Percentiles rank a stretch among this genome's conserved stretches.
These are phyloP conservation scores for Phoxinus dragarum DNA, from an alignment of 2,797 vertebrate genomes.

Conservation along the genomic window DNA sequence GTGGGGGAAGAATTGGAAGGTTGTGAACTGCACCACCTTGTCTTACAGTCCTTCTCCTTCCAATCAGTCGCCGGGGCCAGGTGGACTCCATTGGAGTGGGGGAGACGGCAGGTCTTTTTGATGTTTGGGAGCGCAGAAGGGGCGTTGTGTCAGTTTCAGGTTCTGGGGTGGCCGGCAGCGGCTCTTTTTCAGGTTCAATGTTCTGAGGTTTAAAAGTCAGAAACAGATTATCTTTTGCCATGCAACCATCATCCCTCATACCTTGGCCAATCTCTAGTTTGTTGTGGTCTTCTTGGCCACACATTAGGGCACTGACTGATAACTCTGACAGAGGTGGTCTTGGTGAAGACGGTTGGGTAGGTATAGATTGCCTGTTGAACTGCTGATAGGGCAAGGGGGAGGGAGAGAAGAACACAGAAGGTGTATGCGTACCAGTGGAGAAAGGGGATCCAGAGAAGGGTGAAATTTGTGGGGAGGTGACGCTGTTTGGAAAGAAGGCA, in stretches of 20 bases:
- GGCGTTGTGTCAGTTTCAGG: slow-evolving; percentile 78
- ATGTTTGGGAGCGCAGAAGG: slow-evolving; percentile 72
- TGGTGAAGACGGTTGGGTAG: slow-evolving; percentile 74
- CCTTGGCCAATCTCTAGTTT: slow-evolving; percentile 30
- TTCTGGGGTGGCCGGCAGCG: slow-evolving; percentile 65
- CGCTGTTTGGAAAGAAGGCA: slow-evolving; percentile 68
- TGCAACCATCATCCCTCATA: slow-evolving; percentile 2
- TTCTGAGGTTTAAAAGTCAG: slow-evolving; percentile 61
- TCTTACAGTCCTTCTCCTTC: slow-evolving; percentile 80
- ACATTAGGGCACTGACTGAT: slow-evolving; percentile 61
- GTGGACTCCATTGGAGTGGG: slow-evolving; percentile 78
- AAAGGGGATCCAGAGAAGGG: slow-evolving; percentile 79
- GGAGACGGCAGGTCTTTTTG: slow-evolving; percentile 66
- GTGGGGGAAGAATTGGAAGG: slow-evolving; percentile 82
- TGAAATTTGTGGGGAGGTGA: slow-evolving; percentile 77
- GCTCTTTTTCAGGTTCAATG: slow-evolving; percentile 51
- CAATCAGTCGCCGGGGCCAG: slow-evolving; percentile 81
- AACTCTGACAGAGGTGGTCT: slow-evolving; percentile 60
- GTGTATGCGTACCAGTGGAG: slow-evolving; percentile 80
- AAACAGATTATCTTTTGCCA: slow-evolving; percentile 48
- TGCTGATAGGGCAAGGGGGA: slow-evolving; percentile 77
- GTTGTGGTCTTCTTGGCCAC: slow-evolving; percentile 45
- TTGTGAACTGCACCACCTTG: slow-evolving; percentile 83
- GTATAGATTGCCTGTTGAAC: slow-evolving; percentile 78
- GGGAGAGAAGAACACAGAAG: slow-evolving; percentile 79